Conservation (phyloP, 2,888 invertebrate species). For the Eledona agricola region DNA sequence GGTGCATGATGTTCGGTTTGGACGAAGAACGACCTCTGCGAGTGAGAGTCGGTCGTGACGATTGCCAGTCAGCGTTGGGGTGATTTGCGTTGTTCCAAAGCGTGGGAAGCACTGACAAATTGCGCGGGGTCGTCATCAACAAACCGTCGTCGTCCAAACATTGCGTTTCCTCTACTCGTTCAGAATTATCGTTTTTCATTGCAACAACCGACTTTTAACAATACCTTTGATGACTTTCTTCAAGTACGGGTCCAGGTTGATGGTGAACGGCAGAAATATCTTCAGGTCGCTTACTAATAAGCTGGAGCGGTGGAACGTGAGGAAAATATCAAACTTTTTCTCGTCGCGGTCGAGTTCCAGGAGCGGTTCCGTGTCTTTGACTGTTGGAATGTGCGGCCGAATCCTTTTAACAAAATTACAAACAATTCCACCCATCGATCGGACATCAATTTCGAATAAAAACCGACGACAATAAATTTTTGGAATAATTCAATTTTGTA, state of each 20-base stretch:
- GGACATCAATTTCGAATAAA: too few species aligned
- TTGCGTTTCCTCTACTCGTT: conserved; percentile 74
- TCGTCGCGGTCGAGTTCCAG: conserved; percentile 94
- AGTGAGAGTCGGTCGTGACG: conserved; percentile 24
- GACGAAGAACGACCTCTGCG: conserved; percentile 27
- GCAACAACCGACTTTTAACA: conserved; percentile 26
- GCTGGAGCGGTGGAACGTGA: conserved; percentile 87
- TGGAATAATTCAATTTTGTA: too few species aligned
- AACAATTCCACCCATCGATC: too few species aligned
- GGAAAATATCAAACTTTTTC: conserved; percentile 91
- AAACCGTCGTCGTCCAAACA: conserved; percentile 69
- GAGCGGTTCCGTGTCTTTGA: conserved; percentile 88
- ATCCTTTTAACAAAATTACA: conserved; percentile 67
- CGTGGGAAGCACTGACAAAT: conserved; percentile 39
- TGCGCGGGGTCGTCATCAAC: conserved; percentile 48
- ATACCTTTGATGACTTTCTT: conserved; percentile 95
- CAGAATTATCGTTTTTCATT: too few species aligned
- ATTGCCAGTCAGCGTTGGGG: conserved; percentile 23
- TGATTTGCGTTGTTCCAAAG: conserved; percentile 37
- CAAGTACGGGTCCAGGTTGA: conserved; percentile 97
- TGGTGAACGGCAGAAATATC: conserved; percentile 96
- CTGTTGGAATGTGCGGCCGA: conserved; percentile 79
- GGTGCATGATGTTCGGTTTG: conserved; percentile 44
- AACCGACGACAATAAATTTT: too few species aligned
- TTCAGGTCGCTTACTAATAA: conserved; percentile 88